Percentiles rank a stretch among this genome's conserved stretches.
Conservation (phyloP, 2,888 invertebrate genomes). For the Falcaria lacertinaria region DNA sequence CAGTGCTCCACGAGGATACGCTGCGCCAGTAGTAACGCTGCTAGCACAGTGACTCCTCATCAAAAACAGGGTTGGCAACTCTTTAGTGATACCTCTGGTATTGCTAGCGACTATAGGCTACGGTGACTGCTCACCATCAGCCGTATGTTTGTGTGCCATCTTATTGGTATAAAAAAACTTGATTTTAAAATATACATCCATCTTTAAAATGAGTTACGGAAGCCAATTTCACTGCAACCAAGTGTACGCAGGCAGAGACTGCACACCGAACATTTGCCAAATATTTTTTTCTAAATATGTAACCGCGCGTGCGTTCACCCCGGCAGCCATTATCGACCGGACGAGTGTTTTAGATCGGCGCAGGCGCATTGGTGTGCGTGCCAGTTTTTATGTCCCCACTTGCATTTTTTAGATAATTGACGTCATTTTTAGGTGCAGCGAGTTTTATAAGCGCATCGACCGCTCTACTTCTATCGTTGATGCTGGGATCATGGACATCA, state of each 20-base stretch:
- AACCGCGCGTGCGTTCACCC: constrained; percentile 58
- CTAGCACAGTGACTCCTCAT: too few relatives aligned
- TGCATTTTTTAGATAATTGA: constrained; percentile 38
- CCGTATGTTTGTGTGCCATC: too few relatives aligned
- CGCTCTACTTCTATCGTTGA: neutral
- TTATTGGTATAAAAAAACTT: too few relatives aligned
- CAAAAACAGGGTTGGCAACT: too few relatives aligned
- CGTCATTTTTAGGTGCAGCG: constrained; percentile 21
- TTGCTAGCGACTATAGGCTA: too few relatives aligned
- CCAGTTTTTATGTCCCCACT: constrained; percentile 13
- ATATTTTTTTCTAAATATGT: constrained; percentile 80
- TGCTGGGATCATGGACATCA: too few relatives aligned
- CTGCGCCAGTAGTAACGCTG: too few relatives aligned
- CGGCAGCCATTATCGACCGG: constrained; percentile 68
- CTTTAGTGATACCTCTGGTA: too few relatives aligned
- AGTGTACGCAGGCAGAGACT: constrained; percentile 48
- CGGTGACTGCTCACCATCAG: too few relatives aligned
- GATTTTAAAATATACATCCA: too few relatives aligned
- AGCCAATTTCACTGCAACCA: constrained; percentile 27
- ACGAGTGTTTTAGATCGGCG: constrained; percentile 70
- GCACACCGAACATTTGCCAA: constrained; percentile 74
- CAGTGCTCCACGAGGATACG: too few relatives aligned
- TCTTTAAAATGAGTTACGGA: too few relatives aligned
- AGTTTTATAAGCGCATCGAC: neutral
- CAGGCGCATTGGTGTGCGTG: constrained; percentile 36